Base-by-base conservation (phyloP, 2,113 vertebrate species). In the Colius striatus region DNA sequence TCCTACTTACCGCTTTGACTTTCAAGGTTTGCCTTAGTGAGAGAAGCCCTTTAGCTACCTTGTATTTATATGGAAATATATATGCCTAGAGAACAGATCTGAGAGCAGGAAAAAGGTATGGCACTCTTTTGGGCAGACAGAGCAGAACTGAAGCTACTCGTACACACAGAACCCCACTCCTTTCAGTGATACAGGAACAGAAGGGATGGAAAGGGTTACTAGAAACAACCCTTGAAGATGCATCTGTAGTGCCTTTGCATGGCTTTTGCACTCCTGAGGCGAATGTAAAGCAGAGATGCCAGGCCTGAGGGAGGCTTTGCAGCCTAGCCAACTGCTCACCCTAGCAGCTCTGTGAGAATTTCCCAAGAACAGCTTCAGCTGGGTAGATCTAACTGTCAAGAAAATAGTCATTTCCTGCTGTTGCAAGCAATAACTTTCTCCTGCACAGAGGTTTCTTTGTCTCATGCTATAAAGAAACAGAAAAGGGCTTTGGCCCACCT, bases 361-460 rank as follows among this genome's bases (percentile, higher is more conserved):
- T 50, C 45, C n/a, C 54, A 43, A 68, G 62, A 76, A 51, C 0
- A 0, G 67, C 81, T 47, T 90, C 91, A 92, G 65, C 73, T 87
- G 84, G 58, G 66, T 36, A 73, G 47, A 77, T 74, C 91, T 65
- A 90, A 75, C 90, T 83, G 51, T 74, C 73, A 93, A 86, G 77
- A 93, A 88, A 81, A 61, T 45, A 84, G 65, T 41, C 11, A 0
- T 90, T 95, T 96, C 92, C 92, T 95, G 84, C 70, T 67, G 58
- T 22, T 90, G 21, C 9, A 32, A 91, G 63, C 63, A 75, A 47
- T 21, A 43, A 50, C 72, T 81, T 72, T 38, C 53, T 71, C 43
- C 75, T 77, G 70, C 27, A 54, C 30, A 81, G 23, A 71, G 60
- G 51, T 32, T 4, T 30, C 17, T 85, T 66, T 45, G 68, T 63